Conservation (phyloP, 2,888 invertebrate genomes). For the Nomada ruficornis region DNA sequence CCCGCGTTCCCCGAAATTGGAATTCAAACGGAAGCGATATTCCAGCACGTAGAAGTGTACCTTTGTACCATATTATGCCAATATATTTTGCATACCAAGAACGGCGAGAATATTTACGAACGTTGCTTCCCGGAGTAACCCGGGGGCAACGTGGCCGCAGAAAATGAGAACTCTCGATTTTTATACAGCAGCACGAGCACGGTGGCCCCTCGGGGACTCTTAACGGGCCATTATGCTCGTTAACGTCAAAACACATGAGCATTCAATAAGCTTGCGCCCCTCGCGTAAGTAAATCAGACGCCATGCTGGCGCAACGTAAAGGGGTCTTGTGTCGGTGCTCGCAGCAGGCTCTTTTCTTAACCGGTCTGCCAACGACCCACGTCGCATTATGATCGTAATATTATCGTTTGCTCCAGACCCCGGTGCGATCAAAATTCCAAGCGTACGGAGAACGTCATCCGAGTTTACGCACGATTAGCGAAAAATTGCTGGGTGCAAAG, state of each 20-base stretch:
- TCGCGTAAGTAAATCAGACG: constrained; percentile 76
- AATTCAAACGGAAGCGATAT: background rate
- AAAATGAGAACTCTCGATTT: constrained; percentile 38
- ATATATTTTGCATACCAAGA: constrained; percentile 8
- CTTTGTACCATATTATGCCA: constrained; percentile 1
- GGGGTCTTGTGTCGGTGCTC: constrained; percentile 37
- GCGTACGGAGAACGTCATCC: background rate
- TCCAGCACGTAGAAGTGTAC: background rate
- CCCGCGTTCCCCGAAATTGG: background rate
- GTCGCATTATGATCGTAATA: constrained; percentile 42
- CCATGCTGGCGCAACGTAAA: constrained; percentile 39
- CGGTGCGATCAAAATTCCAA: background rate
- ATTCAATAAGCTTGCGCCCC: constrained; percentile 73
- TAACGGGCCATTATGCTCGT: constrained; percentile 66
- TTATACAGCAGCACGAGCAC: constrained; percentile 22
- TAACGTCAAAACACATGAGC: constrained; percentile 77
- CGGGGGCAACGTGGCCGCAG: background rate
- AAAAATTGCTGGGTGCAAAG: background rate
- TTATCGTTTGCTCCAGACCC: constrained; percentile 25
- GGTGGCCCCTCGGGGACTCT: constrained; percentile 35
- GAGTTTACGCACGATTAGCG: constrained; percentile 1
- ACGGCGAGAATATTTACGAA: constrained; percentile 14
- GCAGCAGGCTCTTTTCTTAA: constrained; percentile 56
- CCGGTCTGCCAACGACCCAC: constrained; percentile 41
- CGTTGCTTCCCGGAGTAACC: background rate